Base-by-base conservation (phyloP, 2,113 vertebrate species). In the Circaetus cinerascens region DNA sequence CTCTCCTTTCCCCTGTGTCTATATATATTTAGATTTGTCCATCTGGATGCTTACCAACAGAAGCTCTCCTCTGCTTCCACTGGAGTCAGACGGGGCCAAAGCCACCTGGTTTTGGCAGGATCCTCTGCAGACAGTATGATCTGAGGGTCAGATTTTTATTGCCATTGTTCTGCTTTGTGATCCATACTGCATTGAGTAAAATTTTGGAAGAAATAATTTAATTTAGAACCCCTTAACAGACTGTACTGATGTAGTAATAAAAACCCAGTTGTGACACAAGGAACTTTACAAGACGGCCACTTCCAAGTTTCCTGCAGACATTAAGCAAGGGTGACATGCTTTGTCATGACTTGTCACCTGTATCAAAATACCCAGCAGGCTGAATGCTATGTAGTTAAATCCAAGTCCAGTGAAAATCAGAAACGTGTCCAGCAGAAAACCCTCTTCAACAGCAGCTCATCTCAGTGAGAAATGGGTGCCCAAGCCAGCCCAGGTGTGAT, bases 41-140 rank as follows among this genome's bases (percentile, higher is more conserved):
- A 3, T 20, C 43, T 5, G 30, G 46, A 16, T 1, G 0, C 25
- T 64, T 15, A 4, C 19, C 56, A 9, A 2, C 2, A 27, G 59
- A 36, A 51, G 48, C 26, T 41, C 11, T 68, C 25, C 60, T 46
- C 27, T 3, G 2, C 30, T 30, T 40, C 46, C 36, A 2, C 30
- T 10, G 36, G 17, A 1, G 3, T n/a, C 19, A 10, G 30, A 4
- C 0, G 8, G 34, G 71, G 45, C 34, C 41, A 21, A 10, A 21
- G 68, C 25, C 16, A 1, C 25, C 21, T 0, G 5, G 8, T 12
- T 38, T 22, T 15, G 62, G 2, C 55, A 40, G 48, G 41, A 6
- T 10, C 46, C 63, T 66, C 76, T 64, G 32, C 40, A 36, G 76
- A 15, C 0, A 2, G 14, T 7, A 1, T 6, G 51, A 15, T 17